Evolutionary conservation across 2,888 invertebrate genomes (phyloP), one percentile per base, ranked within the genome.

Genomic region (Patella ulyssiponensis): DNA sequence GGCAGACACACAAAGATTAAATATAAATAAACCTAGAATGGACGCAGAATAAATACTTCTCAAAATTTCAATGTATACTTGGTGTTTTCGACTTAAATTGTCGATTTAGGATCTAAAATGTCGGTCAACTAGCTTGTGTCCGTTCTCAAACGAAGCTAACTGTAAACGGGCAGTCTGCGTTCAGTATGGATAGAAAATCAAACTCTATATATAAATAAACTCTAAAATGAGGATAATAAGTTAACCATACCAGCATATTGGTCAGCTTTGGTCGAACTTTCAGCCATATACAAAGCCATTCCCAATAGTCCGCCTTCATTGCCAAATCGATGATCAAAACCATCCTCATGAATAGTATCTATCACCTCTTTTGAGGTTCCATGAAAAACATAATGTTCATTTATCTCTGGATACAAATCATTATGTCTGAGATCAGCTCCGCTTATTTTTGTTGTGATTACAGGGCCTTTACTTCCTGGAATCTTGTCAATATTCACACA

Each of bases 231-330:
- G 9, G 9, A 44, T 52, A 71, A 56, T 15, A 27, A 11, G 44
- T 54, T 33, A 12, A 17, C 54, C 52, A 15, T 54, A 86, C 85
- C 86, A 79, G 85, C 77, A 69, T 85, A 86, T 71, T 88, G 87
- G 73, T 88, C 87, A n/a, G 86, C 85, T 79, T 88, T 88, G 27
- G 85, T 86, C 14, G 86, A 81, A 73, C 82, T 83, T 75, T 88
- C 88, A 0, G 86, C 86, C 15, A 83, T 82, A 76, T 88, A 88
- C 69, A 87, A 77, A 1, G 87, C 88, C 56, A 73, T 33, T 3
- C 88, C 88, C 79, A 87, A 84, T 85, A 86, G 85, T 17, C 81
- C 83, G 2, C 78, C 78, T 0, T 78, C 78, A 58, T 77, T 84
- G 9, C 82, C 79, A 9, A 81, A 76, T 15, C 85, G 81, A 9